Evolutionary conservation across 1,140 invertebrate species (phyloP).

Genomic region (Trichonephila clavata): DNA sequence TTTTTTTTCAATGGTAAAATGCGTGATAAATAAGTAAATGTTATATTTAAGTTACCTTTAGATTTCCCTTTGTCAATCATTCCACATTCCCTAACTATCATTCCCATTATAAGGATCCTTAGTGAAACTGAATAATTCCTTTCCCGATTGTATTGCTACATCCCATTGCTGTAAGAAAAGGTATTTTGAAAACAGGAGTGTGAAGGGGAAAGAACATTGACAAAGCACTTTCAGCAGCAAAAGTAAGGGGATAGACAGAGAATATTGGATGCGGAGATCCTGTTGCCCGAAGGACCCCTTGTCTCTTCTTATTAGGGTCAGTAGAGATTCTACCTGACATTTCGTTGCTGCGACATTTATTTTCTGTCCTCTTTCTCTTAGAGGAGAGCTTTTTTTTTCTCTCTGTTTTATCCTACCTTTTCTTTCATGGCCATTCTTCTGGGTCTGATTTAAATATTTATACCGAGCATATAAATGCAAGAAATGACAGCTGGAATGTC

Average conservation of each 20-base stretch:
- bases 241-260: constrained; percentile 53
- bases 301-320: constrained; percentile 76
- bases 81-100: neutral
- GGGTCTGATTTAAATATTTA: constrained; percentile 9
- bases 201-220: constrained; percentile 60
- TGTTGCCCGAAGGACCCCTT: constrained; percentile 72
- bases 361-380: constrained; percentile 50
- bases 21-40: too few relatives aligned
- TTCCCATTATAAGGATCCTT: neutral
- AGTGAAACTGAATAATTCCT: neutral
- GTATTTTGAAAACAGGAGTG: constrained; percentile 22
- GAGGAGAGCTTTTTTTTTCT: neutral
- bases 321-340: constrained; percentile 73
- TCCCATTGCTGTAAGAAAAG: neutral
- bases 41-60: too few relatives aligned
- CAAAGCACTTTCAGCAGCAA: constrained; percentile 66
- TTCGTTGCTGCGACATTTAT: constrained; percentile 68
- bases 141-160: neutral
- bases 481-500: neutral
- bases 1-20: too few relatives aligned
- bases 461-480: neutral
- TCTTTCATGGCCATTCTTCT: neutral
- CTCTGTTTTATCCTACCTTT: neutral
- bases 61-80: too few relatives aligned
- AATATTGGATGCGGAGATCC: constrained; percentile 66